Evolutionary conservation across 2,888 invertebrate genomes (phyloP), one percentile per base, ranked within the genome.

Genomic region (Lasius fuliginosus): DNA sequence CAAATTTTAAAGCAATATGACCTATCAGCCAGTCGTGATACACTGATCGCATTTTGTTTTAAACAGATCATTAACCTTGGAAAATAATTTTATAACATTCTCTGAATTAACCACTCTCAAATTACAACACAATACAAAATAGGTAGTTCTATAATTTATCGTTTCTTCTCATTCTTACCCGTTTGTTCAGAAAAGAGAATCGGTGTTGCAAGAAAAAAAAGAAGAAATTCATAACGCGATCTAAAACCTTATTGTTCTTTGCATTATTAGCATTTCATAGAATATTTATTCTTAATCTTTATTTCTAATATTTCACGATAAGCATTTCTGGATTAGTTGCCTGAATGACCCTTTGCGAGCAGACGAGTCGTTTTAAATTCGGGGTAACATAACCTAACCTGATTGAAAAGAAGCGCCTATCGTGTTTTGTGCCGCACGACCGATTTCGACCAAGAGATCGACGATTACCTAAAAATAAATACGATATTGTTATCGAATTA

Each of bases 401-500:
- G 12, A 68, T 27, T 33, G 15, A 42, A 46, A 42, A 69, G 60
- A 8, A 40, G 8, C 12, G 18, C 5, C 53, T 68, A 58, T 77
- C 42, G 42, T 58, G 11, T 75, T 30, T 74, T 12, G 8, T 30
- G 27, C 49, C 40, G 11, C 15, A 4, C 5, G 30, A 0, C 6
- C 6, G 27, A 58, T 79, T 68, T 42, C 42, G 69, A 58, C 46
- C 15, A 58, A 33, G 11, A 58, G 0, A 49, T 79, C 12, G 27
- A 15, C 23, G 33, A 60, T 46, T 58, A 18, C 0, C 23, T 23
- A 12, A 69, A 79, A 69, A 79, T 69, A 69, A 58, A 69, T 23
- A 1, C 3, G 58, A 58, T 79, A 69, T 18, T 33, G 12, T 42
- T 79, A 79, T 79, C 79, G 18, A 6, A 42, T 56, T 12, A 3